Evolutionary conservation across 1,140 invertebrate species (phyloP).

Genomic region (Diabrotica virgifera): DNA sequence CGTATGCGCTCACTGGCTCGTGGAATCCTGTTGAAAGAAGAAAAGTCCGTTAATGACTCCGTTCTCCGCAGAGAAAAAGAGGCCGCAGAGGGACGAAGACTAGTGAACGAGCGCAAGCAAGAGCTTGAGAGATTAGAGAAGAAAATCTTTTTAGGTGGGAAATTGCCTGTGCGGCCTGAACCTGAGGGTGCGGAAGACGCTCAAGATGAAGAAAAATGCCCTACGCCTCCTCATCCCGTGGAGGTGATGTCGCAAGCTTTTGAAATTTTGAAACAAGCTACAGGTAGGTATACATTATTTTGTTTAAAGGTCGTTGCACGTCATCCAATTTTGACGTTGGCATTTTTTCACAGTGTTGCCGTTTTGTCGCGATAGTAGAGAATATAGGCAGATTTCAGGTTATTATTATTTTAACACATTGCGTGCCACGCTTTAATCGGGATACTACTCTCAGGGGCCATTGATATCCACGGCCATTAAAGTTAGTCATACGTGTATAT

Average conservation of each 20-base stretch:
- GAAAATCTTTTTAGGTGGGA: slow-evolving; percentile 58
- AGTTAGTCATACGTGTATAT: too few relatives aligned
- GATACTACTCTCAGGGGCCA: too few relatives aligned
- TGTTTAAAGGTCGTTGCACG: not conserved
- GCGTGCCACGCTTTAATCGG: too few relatives aligned
- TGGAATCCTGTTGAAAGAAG: slow-evolving; percentile 62
- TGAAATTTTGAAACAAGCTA: slow-evolving; percentile 68
- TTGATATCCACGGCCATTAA: too few relatives aligned
- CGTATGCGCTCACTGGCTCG: slow-evolving; percentile 65
- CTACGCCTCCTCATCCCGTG: slow-evolving; percentile 45
- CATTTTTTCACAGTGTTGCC: too few relatives aligned
- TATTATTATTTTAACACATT: too few relatives aligned
- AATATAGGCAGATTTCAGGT: too few relatives aligned
- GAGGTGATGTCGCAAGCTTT: slow-evolving; percentile 64
- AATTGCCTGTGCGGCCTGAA: slow-evolving; percentile 34
- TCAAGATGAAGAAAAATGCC: slow-evolving; percentile 42
- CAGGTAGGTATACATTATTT: slow-evolving; percentile 53
- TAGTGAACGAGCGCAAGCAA: slow-evolving; percentile 64
- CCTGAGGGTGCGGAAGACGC: slow-evolving; percentile 43
- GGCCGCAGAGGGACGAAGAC: slow-evolving; percentile 58
- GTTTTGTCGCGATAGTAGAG: too few relatives aligned
- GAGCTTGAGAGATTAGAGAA: slow-evolving; percentile 71
- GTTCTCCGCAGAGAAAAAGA: slow-evolving; percentile 62
- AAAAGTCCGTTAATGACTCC: slow-evolving; percentile 60
- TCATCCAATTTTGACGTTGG: too few relatives aligned